A percentile compares a stretch with the other conserved stretches of the same genome.
These are phyloP conservation scores for Myocastor coypus DNA, from an alignment of 2,113 vertebrate genomes.

Conservation along the genomic window DNA sequence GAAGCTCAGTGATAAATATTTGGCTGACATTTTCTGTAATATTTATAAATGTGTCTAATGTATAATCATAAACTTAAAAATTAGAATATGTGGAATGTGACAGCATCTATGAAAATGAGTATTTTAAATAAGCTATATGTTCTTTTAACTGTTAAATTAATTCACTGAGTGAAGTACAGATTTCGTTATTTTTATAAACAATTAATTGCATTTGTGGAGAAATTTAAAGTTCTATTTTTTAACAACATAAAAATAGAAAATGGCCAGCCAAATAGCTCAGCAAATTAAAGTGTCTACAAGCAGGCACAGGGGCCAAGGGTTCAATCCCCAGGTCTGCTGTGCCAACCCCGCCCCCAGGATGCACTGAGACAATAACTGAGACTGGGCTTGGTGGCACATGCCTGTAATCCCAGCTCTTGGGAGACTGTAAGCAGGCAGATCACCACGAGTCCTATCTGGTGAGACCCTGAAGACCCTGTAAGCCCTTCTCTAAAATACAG, in stretches of 20 bases:
- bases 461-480: too few species aligned
- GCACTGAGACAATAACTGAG: too few species aligned
- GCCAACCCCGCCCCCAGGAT: too few species aligned
- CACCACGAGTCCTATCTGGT: too few species aligned
- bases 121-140: background rate
- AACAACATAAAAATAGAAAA: background rate
- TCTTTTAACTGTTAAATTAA: background rate
- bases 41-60: background rate
- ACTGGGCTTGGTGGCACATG: too few species aligned
- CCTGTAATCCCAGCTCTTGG: too few species aligned
- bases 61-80: background rate
- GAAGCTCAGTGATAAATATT: background rate
- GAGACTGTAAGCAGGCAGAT: too few species aligned
- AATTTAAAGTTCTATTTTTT: background rate
- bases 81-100: background rate
- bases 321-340: too few species aligned
- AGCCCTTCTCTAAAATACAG: too few species aligned
- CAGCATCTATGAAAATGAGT: background rate
- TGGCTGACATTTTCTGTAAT: background rate
- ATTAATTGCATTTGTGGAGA: background rate
- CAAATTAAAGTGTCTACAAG: too few species aligned
- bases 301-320: too few species aligned
- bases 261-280: too few species aligned
- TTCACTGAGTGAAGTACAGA: background rate
- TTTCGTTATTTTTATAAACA: background rate